Base-by-base conservation (phyloP, 2,797 vertebrate species). In the Enoplosus armatus region DNA sequence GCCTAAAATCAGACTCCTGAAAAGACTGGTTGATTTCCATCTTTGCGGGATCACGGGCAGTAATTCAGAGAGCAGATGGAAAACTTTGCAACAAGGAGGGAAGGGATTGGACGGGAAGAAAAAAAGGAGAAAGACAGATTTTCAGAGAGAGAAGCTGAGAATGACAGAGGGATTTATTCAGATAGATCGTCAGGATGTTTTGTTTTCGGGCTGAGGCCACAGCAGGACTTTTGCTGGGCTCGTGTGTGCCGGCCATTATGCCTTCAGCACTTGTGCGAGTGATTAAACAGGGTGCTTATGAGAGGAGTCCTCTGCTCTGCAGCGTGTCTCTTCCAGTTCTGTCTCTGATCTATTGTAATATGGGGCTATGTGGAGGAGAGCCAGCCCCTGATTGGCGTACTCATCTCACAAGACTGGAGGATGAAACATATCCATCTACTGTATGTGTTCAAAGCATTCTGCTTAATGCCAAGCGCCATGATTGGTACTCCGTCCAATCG, bases 1-100 rank as follows among this genome's bases (percentile, higher is more conserved):
- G 78, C 80, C 82, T 76, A 24, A n/a, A 86, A 84, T 90, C 88
- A 77, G 80, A 75, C 84, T 87, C 75, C 74, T 77, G 75, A 89
- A 89, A 86, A 83, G 75, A 67, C 79, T 82, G 79, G 83, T 87
- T 86, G 85, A 83, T 85, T 90, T 91, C 86, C 84, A 82, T 93
- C 82, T 86, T 85, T 86, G 89, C 50, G 80, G 86, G 79, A 92
- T 88, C 84, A 73, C 33, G 66, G 84, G 77, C 87, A 75, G 80
- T 73, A 83, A 91, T 87, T 91, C 86, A 65, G 70, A 72, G 75
- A 92, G 78, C 88, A 90, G 89, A 92, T 90, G 91, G 89, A 90
- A 93, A 92, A 87, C 73, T 92, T 90, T 89, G 78, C 77, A 67
- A 29, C 47, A 26, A 59, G 66, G 74, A 79, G 43, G 72, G 64